Evolutionary conservation across 1,140 invertebrate species (phyloP), one percentile per base, ranked within the genome.

Genomic region (Branchinecta lindahli): DNA sequence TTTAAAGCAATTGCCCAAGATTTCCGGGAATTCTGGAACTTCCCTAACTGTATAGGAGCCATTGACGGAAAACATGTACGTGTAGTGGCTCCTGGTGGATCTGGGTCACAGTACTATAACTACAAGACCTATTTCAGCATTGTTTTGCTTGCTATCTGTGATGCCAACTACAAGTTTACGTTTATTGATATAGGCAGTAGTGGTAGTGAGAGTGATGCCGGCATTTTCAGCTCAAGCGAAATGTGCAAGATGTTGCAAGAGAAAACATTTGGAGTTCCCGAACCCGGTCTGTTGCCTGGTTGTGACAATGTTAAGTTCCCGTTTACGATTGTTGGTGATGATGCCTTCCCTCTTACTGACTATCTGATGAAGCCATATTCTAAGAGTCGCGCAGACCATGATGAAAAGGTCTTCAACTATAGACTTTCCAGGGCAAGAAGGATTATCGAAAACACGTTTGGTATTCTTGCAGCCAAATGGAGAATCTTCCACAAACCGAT

Each of bases 391-490:
- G 67, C 69, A 20, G 46, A 73, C 10, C 21, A 71, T 44, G 72
- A 74, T 46, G 66, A 73, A 73, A 73, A 10, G 65, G 73, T 73
- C 45, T 75, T 75, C 68, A 77, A 77, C 68, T 76, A 77, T 66
- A 68, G 76, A 66, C 66, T 74, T 47, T 76, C 73, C 10, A 73
- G 75, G 47, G 74, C 74, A 66, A 69, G 74, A 46, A 70, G 75
- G 20, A 68, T 73, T 45, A 73, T 77, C 44, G 75, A 77, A 68
- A 77, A 77, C 70, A 75, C 72, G 8, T 77, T 77, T 72, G 74
- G 75, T 7, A 75, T 76, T 66, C 66, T 76, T 33, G 74, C 74
- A 8, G 33, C 66, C 9, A 68, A 46, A 7, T 75, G 72, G 71
- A 33, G 73, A 1, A 61, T 76, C 10, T 71, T 74, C 12, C 69